A percentile compares a stretch with the other conserved stretches of the same genome.
Evolutionary conservation across 2,113 vertebrate species (phyloP).

Genomic region (Illadopsis cleaveri): DNA sequence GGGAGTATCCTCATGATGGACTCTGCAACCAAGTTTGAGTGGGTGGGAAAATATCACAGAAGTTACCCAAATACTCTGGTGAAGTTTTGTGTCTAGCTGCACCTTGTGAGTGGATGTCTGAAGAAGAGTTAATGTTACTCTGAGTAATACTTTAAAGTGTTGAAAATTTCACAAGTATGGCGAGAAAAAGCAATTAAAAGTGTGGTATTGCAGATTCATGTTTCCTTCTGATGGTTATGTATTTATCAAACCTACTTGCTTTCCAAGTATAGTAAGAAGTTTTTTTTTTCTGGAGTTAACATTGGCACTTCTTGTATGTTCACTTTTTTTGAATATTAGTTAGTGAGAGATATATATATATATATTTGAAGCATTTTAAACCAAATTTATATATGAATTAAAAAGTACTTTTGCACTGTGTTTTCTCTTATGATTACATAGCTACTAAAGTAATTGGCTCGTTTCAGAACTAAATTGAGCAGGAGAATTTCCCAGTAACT

Average conservation of each 20-base stretch:
- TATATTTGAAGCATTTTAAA: neutral
- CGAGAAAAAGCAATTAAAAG: neutral
- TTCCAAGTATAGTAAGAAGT: neutral
- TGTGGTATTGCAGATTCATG: rapidly evolving
- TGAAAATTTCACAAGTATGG: neutral
- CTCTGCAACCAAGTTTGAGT: neutral
- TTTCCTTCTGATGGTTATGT: neutral
- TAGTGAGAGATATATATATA: neutral
- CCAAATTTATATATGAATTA: neutral
- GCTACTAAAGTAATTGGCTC: neutral
- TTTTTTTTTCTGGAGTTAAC: neutral
- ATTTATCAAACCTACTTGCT: neutral
- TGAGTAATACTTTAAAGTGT: neutral
- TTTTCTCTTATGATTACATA: neutral
- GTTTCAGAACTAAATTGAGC: neutral
- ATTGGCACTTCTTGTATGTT: neutral
- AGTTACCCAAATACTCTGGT: neutral
- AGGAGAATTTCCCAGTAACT: neutral
- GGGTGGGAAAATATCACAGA: neutral
- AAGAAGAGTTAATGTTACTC: neutral
- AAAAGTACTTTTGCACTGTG: neutral
- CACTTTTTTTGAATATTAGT: neutral
- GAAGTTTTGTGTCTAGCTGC: neutral
- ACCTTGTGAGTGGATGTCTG: neutral
- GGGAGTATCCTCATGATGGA: neutral